Conservation (phyloP, 2,113 vertebrate species). For the Mus musculus region DNA sequence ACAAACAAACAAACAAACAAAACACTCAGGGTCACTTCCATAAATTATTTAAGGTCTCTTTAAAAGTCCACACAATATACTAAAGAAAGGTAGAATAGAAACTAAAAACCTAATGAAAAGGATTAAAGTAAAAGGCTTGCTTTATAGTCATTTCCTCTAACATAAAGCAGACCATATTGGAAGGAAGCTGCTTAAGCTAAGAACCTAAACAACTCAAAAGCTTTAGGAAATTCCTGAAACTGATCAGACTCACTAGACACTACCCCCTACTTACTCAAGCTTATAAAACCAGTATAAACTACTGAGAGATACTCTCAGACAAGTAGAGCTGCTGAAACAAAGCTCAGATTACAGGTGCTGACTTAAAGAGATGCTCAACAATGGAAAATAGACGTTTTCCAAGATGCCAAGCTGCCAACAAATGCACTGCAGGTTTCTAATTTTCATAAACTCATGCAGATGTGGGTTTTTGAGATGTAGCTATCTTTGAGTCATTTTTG, state of each 20-base stretch:
- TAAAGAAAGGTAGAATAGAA: neutral
- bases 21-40: neutral
- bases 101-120: neutral
- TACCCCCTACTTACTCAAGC: neutral
- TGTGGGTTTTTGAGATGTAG: neutral
- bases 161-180: neutral
- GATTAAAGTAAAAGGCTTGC: neutral
- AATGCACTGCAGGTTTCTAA: neutral
- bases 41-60: conserved; percentile 48
- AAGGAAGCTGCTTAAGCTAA: neutral
- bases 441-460: neutral
- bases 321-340: neutral
- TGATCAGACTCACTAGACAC: neutral
- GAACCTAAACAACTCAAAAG: neutral
- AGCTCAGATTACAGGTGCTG: neutral
- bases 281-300: neutral
- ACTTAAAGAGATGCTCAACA: neutral
- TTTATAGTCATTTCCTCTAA: neutral
- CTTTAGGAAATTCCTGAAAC: neutral
- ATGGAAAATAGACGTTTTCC: too few species aligned
- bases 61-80: neutral
- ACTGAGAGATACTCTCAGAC: neutral
- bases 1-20: too few species aligned
- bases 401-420: neutral
- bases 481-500: neutral